Evolutionary conservation across 1,140 invertebrate species (phyloP).

Genomic region (Brachionus manjavacas): DNA sequence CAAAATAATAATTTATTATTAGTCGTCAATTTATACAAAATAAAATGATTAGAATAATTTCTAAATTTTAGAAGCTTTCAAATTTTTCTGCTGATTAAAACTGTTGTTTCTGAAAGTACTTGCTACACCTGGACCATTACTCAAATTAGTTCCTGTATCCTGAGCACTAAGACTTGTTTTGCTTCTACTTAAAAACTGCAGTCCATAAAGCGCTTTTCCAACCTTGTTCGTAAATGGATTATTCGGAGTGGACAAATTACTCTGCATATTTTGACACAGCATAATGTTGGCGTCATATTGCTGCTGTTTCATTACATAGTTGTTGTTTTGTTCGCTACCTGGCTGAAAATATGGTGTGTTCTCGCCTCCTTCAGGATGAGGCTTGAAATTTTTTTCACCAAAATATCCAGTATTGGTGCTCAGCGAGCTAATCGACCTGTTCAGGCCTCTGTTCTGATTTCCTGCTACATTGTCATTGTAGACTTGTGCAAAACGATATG

Average conservation of each 20-base stretch:
- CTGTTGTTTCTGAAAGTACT: slow-evolving; percentile 30
- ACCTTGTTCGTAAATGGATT: slow-evolving; percentile 37
- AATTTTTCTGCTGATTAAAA: slow-evolving; percentile 19
- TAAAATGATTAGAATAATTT: neutral
- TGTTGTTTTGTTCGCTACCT: neutral
- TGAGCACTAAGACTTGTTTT: slow-evolving; percentile 21
- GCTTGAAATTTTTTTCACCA: slow-evolving; percentile 1
- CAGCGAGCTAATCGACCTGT: neutral
- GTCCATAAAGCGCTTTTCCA: slow-evolving; percentile 35
- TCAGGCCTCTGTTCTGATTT: neutral
- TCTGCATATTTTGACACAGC: neutral
- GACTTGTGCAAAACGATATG: slow-evolving; percentile 18
- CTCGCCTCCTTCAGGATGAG: neutral
- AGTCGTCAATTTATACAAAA: neutral
- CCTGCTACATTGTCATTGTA: neutral
- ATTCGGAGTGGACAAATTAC: slow-evolving; percentile 6
- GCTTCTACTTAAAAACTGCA: slow-evolving; percentile 39
- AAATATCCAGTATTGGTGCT: slow-evolving; percentile 4
- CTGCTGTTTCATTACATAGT: neutral
- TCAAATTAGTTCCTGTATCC: neutral
- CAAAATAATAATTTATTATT: neutral
- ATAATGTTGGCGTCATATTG: slow-evolving; percentile 24
- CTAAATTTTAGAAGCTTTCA: slow-evolving; percentile 25
- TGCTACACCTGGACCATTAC: neutral
- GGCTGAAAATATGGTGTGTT: neutral